Percentiles rank a stretch among this genome's conserved stretches.
phyloP scores from a whole-genome alignment of 2,113 vertebrate species.

The Pelecanoides urinatrix region DNA sequence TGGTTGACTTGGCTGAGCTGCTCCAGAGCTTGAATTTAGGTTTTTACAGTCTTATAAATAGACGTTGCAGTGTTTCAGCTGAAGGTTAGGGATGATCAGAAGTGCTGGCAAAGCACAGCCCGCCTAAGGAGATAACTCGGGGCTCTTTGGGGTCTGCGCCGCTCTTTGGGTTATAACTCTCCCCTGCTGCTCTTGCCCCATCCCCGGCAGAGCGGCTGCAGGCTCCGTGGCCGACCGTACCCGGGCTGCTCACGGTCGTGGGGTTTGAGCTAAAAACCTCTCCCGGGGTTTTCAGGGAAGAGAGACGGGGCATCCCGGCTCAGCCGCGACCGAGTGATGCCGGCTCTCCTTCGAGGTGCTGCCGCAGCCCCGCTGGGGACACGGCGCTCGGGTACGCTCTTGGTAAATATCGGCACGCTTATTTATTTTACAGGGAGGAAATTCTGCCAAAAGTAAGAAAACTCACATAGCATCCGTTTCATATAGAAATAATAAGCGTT shows the following conservation, averaged over 20 bases:
- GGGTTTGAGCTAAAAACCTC: not conserved
- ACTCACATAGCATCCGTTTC: accelerated
- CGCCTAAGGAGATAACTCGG: not conserved
- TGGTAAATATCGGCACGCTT: not conserved
- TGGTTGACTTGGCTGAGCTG: not conserved
- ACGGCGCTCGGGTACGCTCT: accelerated
- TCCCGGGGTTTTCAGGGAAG: not conserved
- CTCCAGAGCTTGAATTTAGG: not conserved
- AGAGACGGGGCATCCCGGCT: accelerated
- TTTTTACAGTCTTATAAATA: not conserved
- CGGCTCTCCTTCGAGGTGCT: not conserved
- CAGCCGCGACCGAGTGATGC: accelerated
- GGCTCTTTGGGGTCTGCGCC: accelerated
- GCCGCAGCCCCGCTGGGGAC: not conserved
- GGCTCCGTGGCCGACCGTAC: accelerated
- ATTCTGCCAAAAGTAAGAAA: not conserved
- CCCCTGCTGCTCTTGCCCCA: accelerated
- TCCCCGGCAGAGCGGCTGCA: not conserved
- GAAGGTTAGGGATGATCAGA: not conserved
- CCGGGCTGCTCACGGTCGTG: accelerated
- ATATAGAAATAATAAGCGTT: not conserved
- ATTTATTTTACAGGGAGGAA: not conserved
- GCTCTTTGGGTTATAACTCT: not conserved
- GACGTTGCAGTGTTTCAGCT: not conserved
- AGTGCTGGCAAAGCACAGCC: not conserved